Percentiles rank a stretch among this genome's conserved stretches.
phyloP scores from a whole-genome alignment of 2,113 vertebrate species.

The Aptenodytes forsteri region DNA sequence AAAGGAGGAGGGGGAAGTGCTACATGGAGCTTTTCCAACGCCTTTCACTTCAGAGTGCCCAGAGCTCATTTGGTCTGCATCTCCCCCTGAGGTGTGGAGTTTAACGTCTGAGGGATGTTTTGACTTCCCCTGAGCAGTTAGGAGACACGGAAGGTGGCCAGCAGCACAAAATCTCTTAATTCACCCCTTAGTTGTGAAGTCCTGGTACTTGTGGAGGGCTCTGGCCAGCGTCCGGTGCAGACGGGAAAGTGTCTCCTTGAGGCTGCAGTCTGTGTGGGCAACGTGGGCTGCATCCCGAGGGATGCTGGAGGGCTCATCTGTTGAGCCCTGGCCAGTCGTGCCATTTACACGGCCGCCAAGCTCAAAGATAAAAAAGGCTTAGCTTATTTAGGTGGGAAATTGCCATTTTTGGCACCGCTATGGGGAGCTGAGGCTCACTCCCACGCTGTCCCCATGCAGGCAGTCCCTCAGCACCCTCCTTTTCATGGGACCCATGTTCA shows the following conservation, averaged over 20 bases:
- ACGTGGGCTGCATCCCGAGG: background rate
- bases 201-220: background rate
- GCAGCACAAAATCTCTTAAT: background rate
- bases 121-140: background rate
- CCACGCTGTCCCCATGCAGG: accelerated
- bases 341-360: background rate
- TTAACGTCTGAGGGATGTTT: background rate
- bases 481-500: background rate
- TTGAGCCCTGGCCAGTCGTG: background rate
- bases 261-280: background rate
- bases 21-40: background rate
- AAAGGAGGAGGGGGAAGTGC: background rate
- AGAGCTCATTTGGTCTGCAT: background rate
- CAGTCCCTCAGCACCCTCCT: background rate
- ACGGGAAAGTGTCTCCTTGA: background rate
- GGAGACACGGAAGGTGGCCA: background rate
- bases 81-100: background rate
- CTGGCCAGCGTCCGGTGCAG: accelerated
- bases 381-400: background rate
- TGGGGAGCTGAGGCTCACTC: background rate
- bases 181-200: background rate
- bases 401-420: background rate
- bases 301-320: accelerated
- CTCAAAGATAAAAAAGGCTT: background rate
- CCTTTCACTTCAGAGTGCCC: background rate